phyloP scores from a whole-genome alignment of 2,113 vertebrate species.

The Panthera leo region DNA sequence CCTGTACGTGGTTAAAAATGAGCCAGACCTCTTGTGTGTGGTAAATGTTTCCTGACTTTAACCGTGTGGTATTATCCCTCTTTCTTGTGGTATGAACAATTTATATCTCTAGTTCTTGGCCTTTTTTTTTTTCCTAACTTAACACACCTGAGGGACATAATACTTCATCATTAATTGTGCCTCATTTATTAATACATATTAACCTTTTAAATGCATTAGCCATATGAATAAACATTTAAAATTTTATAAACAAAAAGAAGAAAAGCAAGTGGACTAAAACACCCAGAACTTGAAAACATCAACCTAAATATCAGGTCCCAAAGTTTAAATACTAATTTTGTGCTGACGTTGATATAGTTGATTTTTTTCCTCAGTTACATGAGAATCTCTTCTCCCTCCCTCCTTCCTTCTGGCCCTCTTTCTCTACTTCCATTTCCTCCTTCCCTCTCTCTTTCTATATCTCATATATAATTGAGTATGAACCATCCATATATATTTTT shows the following conservation, averaged over 20 bases:
- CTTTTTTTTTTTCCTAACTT: not conserved
- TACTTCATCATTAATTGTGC: not conserved
- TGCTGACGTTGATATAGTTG: not conserved
- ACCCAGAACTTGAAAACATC: slow-evolving; percentile 16
- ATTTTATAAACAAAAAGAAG: slow-evolving; percentile 10
- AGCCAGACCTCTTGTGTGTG: not conserved
- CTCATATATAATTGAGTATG: not conserved
- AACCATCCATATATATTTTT: not conserved
- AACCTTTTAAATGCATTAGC: slow-evolving; percentile 10
- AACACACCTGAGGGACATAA: not conserved
- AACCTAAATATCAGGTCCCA: not conserved
- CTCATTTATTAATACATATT: slow-evolving; percentile 1
- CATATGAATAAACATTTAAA: slow-evolving; percentile 15
- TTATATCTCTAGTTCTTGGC: not conserved
- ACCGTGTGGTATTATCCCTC: not conserved
- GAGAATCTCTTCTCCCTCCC: not conserved
- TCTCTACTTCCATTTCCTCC: not conserved
- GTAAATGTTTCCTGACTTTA: not conserved
- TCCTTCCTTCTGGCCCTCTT: not conserved
- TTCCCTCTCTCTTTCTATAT: not conserved
- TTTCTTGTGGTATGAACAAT: not conserved
- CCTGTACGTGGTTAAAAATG: not conserved
- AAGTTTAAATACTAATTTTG: slow-evolving; percentile 1
- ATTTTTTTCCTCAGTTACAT: not conserved
- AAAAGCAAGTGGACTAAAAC: not conserved